Conservation (phyloP, 2,888 invertebrate genomes). For the Xestoiulus laeticollis region DNA sequence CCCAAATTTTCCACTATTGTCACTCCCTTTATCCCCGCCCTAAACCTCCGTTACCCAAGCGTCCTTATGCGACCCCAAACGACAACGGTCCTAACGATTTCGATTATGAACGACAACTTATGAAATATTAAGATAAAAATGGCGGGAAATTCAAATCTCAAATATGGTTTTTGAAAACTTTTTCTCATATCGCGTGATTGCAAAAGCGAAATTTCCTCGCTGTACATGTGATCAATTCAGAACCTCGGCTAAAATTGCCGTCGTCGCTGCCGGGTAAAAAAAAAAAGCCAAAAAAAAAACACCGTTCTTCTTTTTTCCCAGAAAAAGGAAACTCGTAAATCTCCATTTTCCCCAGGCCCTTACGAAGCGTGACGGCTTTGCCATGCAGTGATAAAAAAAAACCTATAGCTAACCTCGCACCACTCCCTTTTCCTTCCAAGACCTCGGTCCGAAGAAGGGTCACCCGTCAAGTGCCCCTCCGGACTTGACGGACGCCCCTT, state of each 20-base stretch:
- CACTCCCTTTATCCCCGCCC: neutral
- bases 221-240: neutral
- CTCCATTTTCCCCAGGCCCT: slow-evolving; percentile 1
- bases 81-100: neutral
- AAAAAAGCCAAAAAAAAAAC: neutral
- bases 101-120: neutral
- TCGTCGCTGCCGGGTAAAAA: neutral
- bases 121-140: neutral
- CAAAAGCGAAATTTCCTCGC: neutral
- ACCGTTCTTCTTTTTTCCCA: neutral
- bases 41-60: neutral
- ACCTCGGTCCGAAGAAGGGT: neutral
- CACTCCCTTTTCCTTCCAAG: neutral
- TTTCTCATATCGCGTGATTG: neutral
- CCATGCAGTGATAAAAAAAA: neutral
- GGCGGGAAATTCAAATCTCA: neutral
- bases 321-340: slow-evolving; percentile 22
- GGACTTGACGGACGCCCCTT: neutral
- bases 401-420: neutral
- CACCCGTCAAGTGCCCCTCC: neutral
- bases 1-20: neutral
- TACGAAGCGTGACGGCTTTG: neutral
- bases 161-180: neutral
- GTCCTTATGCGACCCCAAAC: neutral
- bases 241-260: neutral